These are phyloP conservation scores for Jaculus jaculus DNA, from an alignment of 2,113 vertebrate species.

Conservation along the genomic window DNA sequence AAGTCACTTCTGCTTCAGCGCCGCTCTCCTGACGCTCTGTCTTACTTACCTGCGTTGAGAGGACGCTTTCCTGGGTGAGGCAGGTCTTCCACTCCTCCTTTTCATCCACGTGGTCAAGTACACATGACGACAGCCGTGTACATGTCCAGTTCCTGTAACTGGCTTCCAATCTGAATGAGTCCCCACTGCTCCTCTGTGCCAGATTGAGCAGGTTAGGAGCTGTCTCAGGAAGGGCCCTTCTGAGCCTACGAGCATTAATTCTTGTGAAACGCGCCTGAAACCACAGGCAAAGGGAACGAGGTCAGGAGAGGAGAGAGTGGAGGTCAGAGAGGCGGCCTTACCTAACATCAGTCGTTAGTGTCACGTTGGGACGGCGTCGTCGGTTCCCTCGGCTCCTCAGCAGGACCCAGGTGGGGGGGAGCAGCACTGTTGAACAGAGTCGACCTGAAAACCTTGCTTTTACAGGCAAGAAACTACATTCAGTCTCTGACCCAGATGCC, in stretches of 20 bases:
- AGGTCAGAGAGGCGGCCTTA: background rate
- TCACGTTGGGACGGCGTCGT: background rate
- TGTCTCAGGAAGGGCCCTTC: background rate
- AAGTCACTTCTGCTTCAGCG: background rate
- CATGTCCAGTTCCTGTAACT: background rate
- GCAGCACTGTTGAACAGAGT: background rate
- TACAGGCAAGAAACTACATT: constrained; percentile 98
- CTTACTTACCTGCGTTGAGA: background rate
- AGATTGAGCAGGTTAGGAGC: background rate
- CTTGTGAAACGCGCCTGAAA: background rate
- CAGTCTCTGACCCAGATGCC: constrained; percentile 96
- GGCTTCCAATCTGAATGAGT: background rate
- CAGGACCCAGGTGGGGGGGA: background rate
- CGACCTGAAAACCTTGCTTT: constrained; percentile 77
- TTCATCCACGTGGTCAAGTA: background rate
- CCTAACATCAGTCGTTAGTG: background rate
- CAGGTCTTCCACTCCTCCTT: background rate
- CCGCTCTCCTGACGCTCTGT: too few relatives aligned
- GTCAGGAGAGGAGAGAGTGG: background rate
- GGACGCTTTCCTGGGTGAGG: background rate
- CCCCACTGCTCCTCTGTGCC: background rate
- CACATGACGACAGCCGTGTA: background rate
- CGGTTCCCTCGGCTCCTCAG: background rate
- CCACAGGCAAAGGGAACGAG: background rate
- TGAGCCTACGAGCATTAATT: background rate